phyloP scores from a whole-genome alignment of 2,888 invertebrate species.

The Melikaiella ostensackeni region DNA sequence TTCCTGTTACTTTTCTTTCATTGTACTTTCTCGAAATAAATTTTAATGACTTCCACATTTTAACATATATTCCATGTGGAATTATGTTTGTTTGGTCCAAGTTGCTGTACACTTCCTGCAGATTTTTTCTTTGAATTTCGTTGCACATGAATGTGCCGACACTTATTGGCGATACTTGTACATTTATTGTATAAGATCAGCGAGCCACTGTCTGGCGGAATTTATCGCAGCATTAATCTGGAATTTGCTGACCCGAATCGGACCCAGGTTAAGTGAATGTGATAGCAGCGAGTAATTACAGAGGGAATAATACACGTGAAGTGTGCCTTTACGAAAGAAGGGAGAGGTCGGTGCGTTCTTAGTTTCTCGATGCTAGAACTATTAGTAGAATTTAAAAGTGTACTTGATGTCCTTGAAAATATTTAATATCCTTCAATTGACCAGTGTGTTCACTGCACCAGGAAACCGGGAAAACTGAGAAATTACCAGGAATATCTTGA shows the following conservation, averaged over 20 bases:
- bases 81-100: background rate
- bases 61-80: background rate
- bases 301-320: background rate
- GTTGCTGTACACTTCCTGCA: background rate
- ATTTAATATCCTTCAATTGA: too few species aligned
- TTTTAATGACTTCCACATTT: background rate
- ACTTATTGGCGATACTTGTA: background rate
- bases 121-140: background rate
- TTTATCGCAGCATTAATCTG: constrained; percentile 45
- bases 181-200: constrained; percentile 13
- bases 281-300: constrained; percentile 53
- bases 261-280: constrained; percentile 53
- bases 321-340: background rate
- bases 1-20: constrained; percentile 1
- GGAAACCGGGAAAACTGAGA: too few species aligned
- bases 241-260: constrained; percentile 55
- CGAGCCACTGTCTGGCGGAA: constrained; percentile 5
- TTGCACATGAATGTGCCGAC: constrained; percentile 6
- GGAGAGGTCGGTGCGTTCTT: background rate
- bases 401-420: too few species aligned
- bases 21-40: constrained; percentile 35
- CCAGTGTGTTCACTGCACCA: too few species aligned
- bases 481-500: too few species aligned
- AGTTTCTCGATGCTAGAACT: background rate
- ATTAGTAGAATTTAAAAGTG: background rate